Evolutionary conservation across 2,888 invertebrate species (phyloP).

Genomic region (Timema podura): DNA sequence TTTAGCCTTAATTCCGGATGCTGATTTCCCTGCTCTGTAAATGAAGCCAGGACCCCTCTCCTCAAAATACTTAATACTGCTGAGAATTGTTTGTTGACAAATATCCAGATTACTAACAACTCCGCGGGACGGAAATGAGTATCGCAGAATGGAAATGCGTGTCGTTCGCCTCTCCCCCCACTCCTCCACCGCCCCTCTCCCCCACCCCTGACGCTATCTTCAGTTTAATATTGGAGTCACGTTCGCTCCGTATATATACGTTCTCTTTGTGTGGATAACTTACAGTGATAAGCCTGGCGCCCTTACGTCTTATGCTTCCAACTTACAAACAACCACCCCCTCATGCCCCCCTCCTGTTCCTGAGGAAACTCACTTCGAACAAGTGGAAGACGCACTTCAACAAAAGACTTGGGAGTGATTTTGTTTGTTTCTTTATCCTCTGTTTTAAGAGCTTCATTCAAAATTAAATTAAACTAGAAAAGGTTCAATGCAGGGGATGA

Average conservation of each 20-base stretch:
- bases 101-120: conserved; percentile 7
- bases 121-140: conserved; percentile 6
- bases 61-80: background rate
- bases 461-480: conserved; percentile 5
- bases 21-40: conserved; percentile 1
- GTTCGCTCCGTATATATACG: background rate
- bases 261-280: too few relatives aligned
- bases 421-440: background rate
- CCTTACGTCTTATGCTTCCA: too few relatives aligned
- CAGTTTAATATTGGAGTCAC: conserved; percentile 15
- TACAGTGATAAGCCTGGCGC: too few relatives aligned
- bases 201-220: background rate
- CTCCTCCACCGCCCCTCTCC: too few relatives aligned
- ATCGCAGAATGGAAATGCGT: background rate
- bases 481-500: background rate
- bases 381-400: too few relatives aligned
- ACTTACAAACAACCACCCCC: too few relatives aligned
- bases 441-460: background rate
- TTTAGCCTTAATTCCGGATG: conserved; percentile 10
- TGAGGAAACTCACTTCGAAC: too few relatives aligned
- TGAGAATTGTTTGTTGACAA: conserved; percentile 14
- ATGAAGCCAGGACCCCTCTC: conserved; percentile 3
- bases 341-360: too few relatives aligned
- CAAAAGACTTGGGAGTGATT: background rate
- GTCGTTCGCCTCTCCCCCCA: too few relatives aligned